These are phyloP conservation scores for Lipotes vexillifer DNA, from an alignment of 2,113 vertebrate species.

Conservation along the genomic window DNA sequence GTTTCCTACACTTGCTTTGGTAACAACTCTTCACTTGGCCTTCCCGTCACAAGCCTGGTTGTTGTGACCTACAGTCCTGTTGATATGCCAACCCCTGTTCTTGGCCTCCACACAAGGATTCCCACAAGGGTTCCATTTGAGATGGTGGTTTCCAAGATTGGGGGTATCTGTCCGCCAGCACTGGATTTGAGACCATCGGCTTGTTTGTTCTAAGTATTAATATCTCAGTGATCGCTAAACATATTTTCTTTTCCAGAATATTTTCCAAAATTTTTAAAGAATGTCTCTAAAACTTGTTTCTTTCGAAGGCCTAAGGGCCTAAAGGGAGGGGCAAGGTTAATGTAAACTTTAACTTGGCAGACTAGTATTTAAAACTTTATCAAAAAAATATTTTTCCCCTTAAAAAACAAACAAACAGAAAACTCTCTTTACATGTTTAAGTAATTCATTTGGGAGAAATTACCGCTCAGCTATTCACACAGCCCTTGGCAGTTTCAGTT, in stretches of 20 bases:
- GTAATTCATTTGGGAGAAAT: conserved; percentile 52
- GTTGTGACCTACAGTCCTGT: conserved; percentile 35
- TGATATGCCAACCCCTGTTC: conserved; percentile 58
- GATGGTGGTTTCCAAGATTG: conserved; percentile 51
- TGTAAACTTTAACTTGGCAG: conserved; percentile 64
- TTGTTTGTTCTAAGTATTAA: conserved; percentile 66
- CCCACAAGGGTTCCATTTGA: conserved; percentile 55
- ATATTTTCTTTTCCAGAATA: conserved; percentile 65
- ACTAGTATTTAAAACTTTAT: conserved; percentile 48
- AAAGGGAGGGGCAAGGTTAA: conserved; percentile 39
- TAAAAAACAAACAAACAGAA: not conserved
- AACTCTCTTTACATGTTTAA: conserved; percentile 58
- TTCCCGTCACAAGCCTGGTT: not conserved
- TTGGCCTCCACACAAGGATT: conserved; percentile 61
- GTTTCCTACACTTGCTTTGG: conserved; percentile 19
- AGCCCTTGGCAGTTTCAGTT: conserved; percentile 3
- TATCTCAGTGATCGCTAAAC: conserved; percentile 61
- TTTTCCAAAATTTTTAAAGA: conserved; percentile 66
- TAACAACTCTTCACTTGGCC: not conserved
- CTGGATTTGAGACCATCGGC: conserved; percentile 67
- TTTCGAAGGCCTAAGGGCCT: conserved; percentile 39
- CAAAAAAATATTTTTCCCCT: conserved; percentile 42
- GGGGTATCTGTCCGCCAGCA: conserved; percentile 24
- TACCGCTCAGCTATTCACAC: not conserved
- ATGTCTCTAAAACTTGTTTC: conserved; percentile 50